phyloP scores from a whole-genome alignment of 2,113 vertebrate species.

The human region GRCh38 chrX:124702501-124703000 shows the following conservation, averaged over 20 bases:
- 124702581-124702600: not conserved
- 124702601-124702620: not conserved
- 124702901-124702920: not conserved
- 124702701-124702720: not conserved
- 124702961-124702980: slow-evolving; percentile 8
- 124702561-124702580: slow-evolving; percentile 20
- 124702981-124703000: not conserved
- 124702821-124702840: not conserved
- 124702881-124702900: not conserved
- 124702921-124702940: not conserved
- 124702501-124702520: not conserved
- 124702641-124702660: not conserved
- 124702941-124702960: not conserved
- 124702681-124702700: not conserved
- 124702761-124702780: not conserved
- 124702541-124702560: not conserved
- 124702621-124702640: not conserved
- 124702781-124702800: slow-evolving; percentile 31
- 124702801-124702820: not conserved
- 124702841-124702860: not conserved
- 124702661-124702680: not conserved
- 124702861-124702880: not conserved
- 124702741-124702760: not conserved
- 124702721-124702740: not conserved
- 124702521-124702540: not conserved